Evolutionary conservation across 35 echinoderm and acorn worm genomes (phyloP), one percentile per base, ranked within the genome.

Genomic region (Apostichopus californicus): DNA sequence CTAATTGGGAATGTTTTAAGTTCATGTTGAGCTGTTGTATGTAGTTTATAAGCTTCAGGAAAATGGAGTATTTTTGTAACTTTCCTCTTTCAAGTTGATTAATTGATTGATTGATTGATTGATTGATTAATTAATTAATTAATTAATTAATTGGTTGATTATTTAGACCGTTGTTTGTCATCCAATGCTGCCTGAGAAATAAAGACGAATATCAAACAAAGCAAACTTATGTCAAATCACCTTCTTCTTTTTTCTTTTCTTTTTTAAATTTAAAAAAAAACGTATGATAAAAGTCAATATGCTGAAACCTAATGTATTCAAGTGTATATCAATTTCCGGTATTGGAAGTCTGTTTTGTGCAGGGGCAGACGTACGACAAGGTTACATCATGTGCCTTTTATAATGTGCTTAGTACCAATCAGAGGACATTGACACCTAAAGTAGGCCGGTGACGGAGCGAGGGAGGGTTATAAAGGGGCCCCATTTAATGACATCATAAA

Each of bases 41-140:
- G 71, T 75, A 75, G 6, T 61, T 61, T 11, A 61, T 61, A 75
- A 75, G 71, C 71, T 75, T 75, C 71, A 75, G n/a, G 71, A 75
- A 75, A 75, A 75, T 75, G 12, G 71, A 75, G 71, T 75, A 75
- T 75, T 75, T 68, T 75, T 75, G 71, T 75, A 75, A 75, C 17
- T 18, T 75, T 75, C 21, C 17, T 22, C 6, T 75, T 75, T 22
- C 7, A 14, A 68, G 64, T 68, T 68, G 64, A 68, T 17, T 11
- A 68, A 14, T 68, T 46, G 3, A 46, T 46, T 46, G 3, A 46
- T 28, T 28, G 26, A 28, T 1, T 25, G 25, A 25, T 34, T 34
- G 1, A 34, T 34, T 34, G 1, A 34, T 34, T 34, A 34, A 60
- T 60, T 60, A n/a, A n/a, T 1, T 25, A 1, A 25, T 34, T 46